Evolutionary conservation across 2,888 invertebrate genomes (phyloP).

Genomic region (Toxonevra muliebris): DNA sequence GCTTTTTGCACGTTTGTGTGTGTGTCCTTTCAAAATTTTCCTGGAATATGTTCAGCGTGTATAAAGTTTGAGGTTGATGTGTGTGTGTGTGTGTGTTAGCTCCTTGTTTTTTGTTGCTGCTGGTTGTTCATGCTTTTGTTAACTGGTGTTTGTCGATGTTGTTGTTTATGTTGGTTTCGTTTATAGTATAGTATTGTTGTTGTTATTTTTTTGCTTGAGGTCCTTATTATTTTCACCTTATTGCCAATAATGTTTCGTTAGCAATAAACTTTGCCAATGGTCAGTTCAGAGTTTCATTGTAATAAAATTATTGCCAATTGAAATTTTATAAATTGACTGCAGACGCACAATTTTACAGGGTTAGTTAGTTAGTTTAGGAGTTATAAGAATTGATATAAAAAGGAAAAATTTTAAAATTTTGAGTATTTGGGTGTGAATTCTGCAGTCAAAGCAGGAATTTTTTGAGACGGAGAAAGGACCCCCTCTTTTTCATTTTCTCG

Average conservation of each 20-base stretch:
- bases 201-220: conserved; percentile 23
- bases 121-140: not conserved
- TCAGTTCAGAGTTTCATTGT: not conserved
- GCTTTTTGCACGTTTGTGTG: conserved; percentile 5
- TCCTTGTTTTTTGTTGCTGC: not conserved
- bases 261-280: not conserved
- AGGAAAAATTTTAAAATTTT: too few species aligned
- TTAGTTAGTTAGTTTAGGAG: too few species aligned
- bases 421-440: too few species aligned
- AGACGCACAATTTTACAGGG: too few species aligned
- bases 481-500: too few species aligned
- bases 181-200: not conserved
- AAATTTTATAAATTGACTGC: too few species aligned
- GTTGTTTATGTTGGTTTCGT: not conserved
- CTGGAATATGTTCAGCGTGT: conserved; percentile 16
- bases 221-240: conserved; percentile 28
- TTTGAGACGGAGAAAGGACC: too few species aligned
- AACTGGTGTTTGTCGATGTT: not conserved
- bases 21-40: conserved; percentile 9
- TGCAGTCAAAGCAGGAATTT: too few species aligned
- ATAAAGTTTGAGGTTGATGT: conserved; percentile 3
- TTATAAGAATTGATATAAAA: too few species aligned
- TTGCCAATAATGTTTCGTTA: conserved; percentile 27
- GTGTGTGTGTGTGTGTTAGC: not conserved
- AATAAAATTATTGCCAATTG: too few species aligned